Base-by-base conservation (phyloP, 2,797 vertebrate species). In the Echiichthys vipera region DNA sequence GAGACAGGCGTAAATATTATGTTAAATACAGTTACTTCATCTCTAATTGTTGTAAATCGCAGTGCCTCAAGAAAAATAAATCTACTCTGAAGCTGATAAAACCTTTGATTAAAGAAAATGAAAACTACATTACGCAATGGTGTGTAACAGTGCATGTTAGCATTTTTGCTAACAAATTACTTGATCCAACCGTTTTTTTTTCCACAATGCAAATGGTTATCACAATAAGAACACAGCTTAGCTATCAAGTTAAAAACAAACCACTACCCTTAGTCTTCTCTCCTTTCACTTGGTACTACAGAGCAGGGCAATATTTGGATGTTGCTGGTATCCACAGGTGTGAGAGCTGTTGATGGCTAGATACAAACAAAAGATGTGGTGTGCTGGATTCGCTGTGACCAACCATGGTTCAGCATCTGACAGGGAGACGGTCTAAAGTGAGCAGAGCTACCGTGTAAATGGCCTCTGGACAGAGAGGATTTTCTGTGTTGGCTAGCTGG, bases 381-480 rank as follows among this genome's bases (percentile, higher is more conserved):
- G 42, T 55, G 36, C 74, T 77, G 81, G 84, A 68, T 69, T 37
- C 49, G 71, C 71, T 57, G 15, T 47, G 65, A 70, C 77, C 58
- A 46, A 53, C 73, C 43, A 20, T 50, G 29, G 55, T 56, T 64
- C 63, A 77, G 66, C 43, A 42, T 75, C 77, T 82, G 77, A 67
- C 74, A 74, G 56, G 18, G 45, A 77, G 67, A 55, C 0, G 5
- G 54, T 68, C 54, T 51, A 53, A 76, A 76, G 65, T 54, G 71
- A 80, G 56, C 42, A 50, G 22, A 69, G 74, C 42, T 22, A 24
- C 69, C 5, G 32, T 64, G 66, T 74, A 76, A 86, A 77, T 57
- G 78, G 45, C 85, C 58, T 84, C 74, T 55, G 64, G 77, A 63
- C 78, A 86, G 76, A 80, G 71, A 84, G 78, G 79, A 90, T 91